phyloP scores from a whole-genome alignment of 92 coral and sea anemone species.

The Epizoanthus illoricatus region DNA sequence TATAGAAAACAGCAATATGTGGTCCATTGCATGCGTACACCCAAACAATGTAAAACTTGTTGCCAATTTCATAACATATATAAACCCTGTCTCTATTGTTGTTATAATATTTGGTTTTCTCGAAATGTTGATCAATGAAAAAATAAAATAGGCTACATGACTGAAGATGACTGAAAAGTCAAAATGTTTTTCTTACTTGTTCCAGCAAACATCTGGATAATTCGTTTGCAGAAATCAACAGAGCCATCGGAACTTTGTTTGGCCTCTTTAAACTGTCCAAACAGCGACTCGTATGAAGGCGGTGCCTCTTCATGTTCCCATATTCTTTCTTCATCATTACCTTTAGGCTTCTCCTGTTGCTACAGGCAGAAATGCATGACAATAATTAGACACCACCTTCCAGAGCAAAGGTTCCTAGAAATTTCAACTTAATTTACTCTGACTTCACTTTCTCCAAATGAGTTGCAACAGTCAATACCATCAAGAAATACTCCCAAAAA shows the following conservation, averaged over 20 bases:
- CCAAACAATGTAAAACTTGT: too few species aligned
- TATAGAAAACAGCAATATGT: too few species aligned
- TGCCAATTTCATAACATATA: too few species aligned
- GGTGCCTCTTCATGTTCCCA: conserved; percentile 87
- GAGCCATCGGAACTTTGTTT: conserved; percentile 96
- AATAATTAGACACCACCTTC: background rate
- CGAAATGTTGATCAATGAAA: background rate
- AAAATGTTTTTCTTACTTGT: conserved; percentile 73
- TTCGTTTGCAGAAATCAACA: conserved; percentile 90
- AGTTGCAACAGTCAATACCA: too few species aligned
- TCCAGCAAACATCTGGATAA: conserved; percentile 94
- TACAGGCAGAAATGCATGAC: background rate
- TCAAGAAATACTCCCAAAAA: too few species aligned
- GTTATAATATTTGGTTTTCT: background rate
- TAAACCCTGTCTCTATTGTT: too few species aligned
- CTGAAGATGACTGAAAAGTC: too few species aligned
- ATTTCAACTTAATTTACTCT: background rate
- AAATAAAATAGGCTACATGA: too few species aligned
- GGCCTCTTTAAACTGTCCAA: conserved; percentile 97
- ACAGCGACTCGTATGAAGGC: conserved; percentile 83
- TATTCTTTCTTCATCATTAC: conserved; percentile 89
- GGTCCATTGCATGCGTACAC: too few species aligned
- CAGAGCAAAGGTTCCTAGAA: background rate
- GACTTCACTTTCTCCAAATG: too few species aligned
- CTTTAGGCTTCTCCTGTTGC: conserved; percentile 71